Base-by-base conservation (phyloP, 1,140 invertebrate species). In the Goniozus legneri region DNA sequence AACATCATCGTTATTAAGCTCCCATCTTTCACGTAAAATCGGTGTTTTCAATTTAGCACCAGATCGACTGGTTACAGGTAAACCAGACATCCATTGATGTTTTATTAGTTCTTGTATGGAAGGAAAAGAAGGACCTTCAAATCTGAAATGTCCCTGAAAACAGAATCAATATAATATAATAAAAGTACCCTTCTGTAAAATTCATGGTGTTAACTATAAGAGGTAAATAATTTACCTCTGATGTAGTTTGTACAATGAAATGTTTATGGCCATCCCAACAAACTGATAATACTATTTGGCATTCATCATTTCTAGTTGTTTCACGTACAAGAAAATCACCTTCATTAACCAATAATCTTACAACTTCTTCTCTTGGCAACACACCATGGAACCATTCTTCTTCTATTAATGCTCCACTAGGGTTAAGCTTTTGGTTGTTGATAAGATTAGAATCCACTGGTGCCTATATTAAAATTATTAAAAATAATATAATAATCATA, bases 351-450 rank as follows among this genome's bases (percentile, higher is more conserved):
- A 97, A 76, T 12, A 98, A 78, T 47, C 93, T 76, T 10, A 97
- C 92, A 2, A 97, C 95, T 78, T 98, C 95, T 73, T 97, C 95
- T 33, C 95, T 78, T 0, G 95, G 95, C 22, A 98, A 65, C 2
- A 97, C 93, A 3, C 95, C 95, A 69, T 98, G 95, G 75, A 97
- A 98, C 95, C 95, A 98, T 70, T 95, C 91, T 73, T 95, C 91
- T 50, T 95, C 91, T 43, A 88, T 85, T 13, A 92, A 71, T 18
- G 61, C 67, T 21, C 64, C 68, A 27, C 60, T 69, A 22, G 61
- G 62, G 19, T 51, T 66, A 37, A 56, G 64, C 50, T 71, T 71
- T 52, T 74, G 71, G 51, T 62, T 70, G 20, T 60, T 68, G 39
- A 44, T 55, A 37, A 61, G 53, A 56, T 65, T 67, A 0, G 60